Evolutionary conservation across 2,113 vertebrate species (phyloP), one percentile per base, ranked within the genome.

Genomic region (Heterocephalus glaber): DNA sequence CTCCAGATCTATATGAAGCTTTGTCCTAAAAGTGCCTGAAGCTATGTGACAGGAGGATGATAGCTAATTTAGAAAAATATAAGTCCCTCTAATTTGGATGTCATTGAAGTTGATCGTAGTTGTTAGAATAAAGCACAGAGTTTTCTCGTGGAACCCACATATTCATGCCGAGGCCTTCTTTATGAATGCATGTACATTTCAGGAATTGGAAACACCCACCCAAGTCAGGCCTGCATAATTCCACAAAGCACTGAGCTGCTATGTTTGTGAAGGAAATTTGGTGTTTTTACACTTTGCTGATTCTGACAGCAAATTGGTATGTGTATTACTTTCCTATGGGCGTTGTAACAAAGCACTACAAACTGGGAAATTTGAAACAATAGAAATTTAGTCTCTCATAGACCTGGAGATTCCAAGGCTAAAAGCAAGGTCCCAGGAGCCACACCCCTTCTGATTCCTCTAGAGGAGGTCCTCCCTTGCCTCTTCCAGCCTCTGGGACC

Each of bases 21-120:
- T 91, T 90, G 60, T 72, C 93, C 60, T 70, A n/a, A 70, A 90
- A 30, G 6, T 33, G 4, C 89, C 30, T 81, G 81, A 92, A 85
- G 63, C 6, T 82, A 0, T 26, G 93, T 81, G n/a, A 94, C 41
- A 49, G 70, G 87, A 90, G 72, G 38, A 68, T 26, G 65, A 8
- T 44, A 70, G 28, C 74, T 94, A 66, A 85, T 38, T 77, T 52
- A 81, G 41, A 41, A 95, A 52, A 95, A 72, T 14, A 65, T 2
- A 12, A 3, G 7, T 56, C 19, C 33, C 5, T 94, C 17, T 92
- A 52, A 95, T 86, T 83, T 85, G 86, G 74, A 28, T 60, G 49
- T 49, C 80, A 84, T 2, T 92, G 80, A 83, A 70, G 54, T 49
- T 86, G 61, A 74, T 20, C 47, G 17, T 66, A 80, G n/a, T 74